phyloP scores from a whole-genome alignment of 2,113 vertebrate species.

The Prunella fulvescens region DNA sequence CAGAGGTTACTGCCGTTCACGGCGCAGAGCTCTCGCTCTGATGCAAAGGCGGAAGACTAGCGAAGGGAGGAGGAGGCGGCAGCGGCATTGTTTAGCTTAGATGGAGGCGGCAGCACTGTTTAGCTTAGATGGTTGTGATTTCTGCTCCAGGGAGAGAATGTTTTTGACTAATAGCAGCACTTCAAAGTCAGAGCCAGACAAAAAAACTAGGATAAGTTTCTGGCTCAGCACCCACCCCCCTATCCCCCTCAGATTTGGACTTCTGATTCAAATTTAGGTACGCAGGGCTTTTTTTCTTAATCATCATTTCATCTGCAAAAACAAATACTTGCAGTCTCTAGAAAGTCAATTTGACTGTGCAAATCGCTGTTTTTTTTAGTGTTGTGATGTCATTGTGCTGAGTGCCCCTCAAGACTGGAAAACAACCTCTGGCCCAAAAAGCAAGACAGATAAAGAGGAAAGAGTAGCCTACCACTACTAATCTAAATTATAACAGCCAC shows the following conservation, averaged over 20 bases:
- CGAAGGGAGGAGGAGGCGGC: not conserved
- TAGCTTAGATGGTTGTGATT: not conserved
- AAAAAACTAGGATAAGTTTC: not conserved
- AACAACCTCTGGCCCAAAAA: not conserved
- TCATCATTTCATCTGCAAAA: not conserved
- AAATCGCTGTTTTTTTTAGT: not conserved
- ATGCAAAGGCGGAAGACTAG: not conserved
- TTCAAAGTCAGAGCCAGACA: not conserved
- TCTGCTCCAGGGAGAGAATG: not conserved
- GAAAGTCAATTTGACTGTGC: not conserved
- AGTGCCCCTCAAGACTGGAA: not conserved
- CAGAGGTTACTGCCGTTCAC: conserved; percentile 64
- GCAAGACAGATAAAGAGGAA: not conserved
- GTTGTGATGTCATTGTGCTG: not conserved
- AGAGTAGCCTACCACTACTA: not conserved
- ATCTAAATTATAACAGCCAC: not conserved
- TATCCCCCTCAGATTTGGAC: not conserved
- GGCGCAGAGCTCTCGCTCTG: not conserved
- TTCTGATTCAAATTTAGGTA: not conserved
- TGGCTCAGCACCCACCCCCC: not conserved
- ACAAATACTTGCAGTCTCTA: not conserved
- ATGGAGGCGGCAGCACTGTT: not conserved
- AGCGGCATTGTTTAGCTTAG: not conserved
- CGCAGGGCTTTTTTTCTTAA: not conserved
- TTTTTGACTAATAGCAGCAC: not conserved